phyloP scores from a whole-genome alignment of 1,140 invertebrate genomes.

The Palaemon carinicauda region DNA sequence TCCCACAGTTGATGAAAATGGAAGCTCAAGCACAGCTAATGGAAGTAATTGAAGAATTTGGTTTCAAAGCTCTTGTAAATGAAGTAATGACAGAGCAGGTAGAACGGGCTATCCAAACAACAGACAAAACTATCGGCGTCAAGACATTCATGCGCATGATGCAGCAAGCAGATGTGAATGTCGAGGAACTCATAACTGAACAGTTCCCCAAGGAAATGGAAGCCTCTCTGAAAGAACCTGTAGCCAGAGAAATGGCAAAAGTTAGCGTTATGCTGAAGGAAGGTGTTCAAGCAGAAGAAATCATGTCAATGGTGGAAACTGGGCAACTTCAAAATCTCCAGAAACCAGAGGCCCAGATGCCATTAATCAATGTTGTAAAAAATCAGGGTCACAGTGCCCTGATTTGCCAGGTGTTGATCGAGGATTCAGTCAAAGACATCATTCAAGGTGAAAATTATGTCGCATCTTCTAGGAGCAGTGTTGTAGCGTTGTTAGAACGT shows the following conservation, averaged over 20 bases:
- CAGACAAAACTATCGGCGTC: slow-evolving; percentile 29
- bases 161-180: slow-evolving; percentile 36
- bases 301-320: slow-evolving; percentile 40
- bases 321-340: slow-evolving; percentile 24
- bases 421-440: slow-evolving; percentile 59
- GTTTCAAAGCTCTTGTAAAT: slow-evolving; percentile 32
- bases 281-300: slow-evolving; percentile 40
- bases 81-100: slow-evolving; percentile 40
- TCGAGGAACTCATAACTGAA: slow-evolving; percentile 41
- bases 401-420: slow-evolving; percentile 59
- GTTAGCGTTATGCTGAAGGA: slow-evolving; percentile 48
- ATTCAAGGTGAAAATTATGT: slow-evolving; percentile 44
- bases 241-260: slow-evolving; percentile 39
- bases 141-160: slow-evolving; percentile 48
- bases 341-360: slow-evolving; percentile 37
- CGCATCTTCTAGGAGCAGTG: too few relatives aligned
- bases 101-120: slow-evolving; percentile 38
- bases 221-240: background rate
- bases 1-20: slow-evolving; percentile 54
- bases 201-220: slow-evolving; percentile 41
- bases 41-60: slow-evolving; percentile 54
- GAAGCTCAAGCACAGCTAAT: slow-evolving; percentile 60
- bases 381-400: slow-evolving; percentile 56
- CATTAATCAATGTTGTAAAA: slow-evolving; percentile 35
- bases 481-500: background rate